Evolutionary conservation across 2,888 invertebrate species (phyloP), one percentile per base, ranked within the genome.

Genomic region (Hypomecis atomaria): DNA sequence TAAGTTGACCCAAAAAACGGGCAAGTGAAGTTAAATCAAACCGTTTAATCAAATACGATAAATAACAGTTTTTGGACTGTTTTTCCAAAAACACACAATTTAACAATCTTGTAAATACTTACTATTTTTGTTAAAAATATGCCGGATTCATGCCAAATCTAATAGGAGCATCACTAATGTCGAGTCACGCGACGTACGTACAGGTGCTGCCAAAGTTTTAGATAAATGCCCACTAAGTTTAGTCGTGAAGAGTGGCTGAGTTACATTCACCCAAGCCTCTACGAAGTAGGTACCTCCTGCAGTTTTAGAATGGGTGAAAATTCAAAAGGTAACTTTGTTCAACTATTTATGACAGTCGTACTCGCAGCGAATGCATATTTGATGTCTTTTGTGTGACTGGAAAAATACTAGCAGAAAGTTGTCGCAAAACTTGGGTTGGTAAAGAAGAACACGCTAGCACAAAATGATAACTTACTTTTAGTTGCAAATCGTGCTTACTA

Each of bases 211-310:
- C 76, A 75, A 89, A 89, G 86, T 88, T 90, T 88, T 78, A 87
- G 87, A 89, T 87, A 85, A 87, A 89, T 88, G 86, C 80, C 83
- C 84, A 77, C 77, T 69, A 83, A 88, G 84, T 86, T 87, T 77
- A 78, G 78, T 78, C 77, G 74, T 74, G 79, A 81, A 78, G 82
- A 86, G 82, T 86, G 82, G 71, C 72, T 70, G 77, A 83, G 82
- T 86, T 82, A 81, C 81, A 79, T 77, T 78, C 73, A 67, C 72
- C 75, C 78, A 76, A 78, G 78, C 77, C 74, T 62, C 67, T 70
- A 68, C 70, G 59, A 73, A 75, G 48, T n/a, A n/a, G n/a, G n/a
- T 61, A 65, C 44, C 37, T 59, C 52, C 47, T 74, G 67, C 72
- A 71, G 67, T 70, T 67, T 72, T 40, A 65, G 72, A 63, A 69